Evolutionary conservation across 2,797 vertebrate species (phyloP).

Genomic region (Cyprinella venusta): DNA sequence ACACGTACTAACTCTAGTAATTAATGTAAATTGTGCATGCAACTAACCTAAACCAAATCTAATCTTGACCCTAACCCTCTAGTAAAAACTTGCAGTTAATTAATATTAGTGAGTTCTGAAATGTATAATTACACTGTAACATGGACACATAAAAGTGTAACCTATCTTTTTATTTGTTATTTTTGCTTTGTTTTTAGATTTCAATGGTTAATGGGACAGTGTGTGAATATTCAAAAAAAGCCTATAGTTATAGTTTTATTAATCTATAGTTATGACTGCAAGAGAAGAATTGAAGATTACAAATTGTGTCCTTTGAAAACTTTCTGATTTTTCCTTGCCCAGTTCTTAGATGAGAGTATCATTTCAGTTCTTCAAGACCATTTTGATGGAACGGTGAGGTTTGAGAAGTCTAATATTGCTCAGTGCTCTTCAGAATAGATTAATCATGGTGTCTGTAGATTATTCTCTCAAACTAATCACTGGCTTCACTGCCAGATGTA

Average conservation of each 20-base stretch:
- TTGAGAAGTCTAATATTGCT: slow-evolving; percentile 71
- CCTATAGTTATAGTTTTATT: no score
- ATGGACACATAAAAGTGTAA: not conserved
- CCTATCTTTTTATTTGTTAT: not conserved
- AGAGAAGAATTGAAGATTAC: not conserved
- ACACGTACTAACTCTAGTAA: not conserved
- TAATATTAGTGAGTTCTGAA: not conserved
- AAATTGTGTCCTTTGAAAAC: slow-evolving; percentile 23
- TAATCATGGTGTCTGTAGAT: slow-evolving; percentile 73
- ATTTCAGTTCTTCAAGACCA: slow-evolving; percentile 63
- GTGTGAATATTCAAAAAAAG: not conserved
- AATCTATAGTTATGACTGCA: not conserved
- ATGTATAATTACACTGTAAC: not conserved
- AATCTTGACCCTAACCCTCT: not conserved
- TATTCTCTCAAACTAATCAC: slow-evolving; percentile 80
- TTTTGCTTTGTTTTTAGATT: not conserved
- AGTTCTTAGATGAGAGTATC: slow-evolving; percentile 68
- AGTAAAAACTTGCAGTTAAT: not conserved
- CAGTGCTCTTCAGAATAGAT: slow-evolving; percentile 70
- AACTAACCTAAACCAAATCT: not conserved
- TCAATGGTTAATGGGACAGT: not conserved
- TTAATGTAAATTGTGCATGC: not conserved
- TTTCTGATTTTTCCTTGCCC: slow-evolving; percentile 50
- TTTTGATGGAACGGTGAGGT: slow-evolving; percentile 68
- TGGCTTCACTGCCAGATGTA: slow-evolving; percentile 73